Percentiles rank a stretch among this genome's conserved stretches.
These are phyloP conservation scores for Aphidius ervi DNA, from an alignment of 1,140 invertebrate genomes.

Conservation along the genomic window DNA sequence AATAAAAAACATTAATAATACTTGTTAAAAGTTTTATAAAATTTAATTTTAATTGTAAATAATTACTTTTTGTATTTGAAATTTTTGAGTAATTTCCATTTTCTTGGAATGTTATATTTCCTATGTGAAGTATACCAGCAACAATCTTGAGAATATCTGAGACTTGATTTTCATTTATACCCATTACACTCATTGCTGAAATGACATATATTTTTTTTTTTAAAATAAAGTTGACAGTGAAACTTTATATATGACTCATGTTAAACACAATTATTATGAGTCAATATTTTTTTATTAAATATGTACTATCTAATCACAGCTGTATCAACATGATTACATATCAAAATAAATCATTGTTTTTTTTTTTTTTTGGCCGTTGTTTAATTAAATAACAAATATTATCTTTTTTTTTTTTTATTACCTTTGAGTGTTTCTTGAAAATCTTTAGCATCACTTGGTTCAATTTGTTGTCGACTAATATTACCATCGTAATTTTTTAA, in stretches of 20 bases:
- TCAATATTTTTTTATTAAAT: no score
- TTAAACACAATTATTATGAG: background rate
- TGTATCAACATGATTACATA: background rate
- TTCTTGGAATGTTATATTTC: slow-evolving; percentile 65
- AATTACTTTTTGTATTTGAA: slow-evolving; percentile 59
- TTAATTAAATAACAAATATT: background rate
- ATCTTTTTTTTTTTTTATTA: slow-evolving; percentile 29
- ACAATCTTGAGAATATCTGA: slow-evolving; percentile 62
- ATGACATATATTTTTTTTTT: slow-evolving; percentile 20
- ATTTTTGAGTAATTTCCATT: slow-evolving; percentile 65
- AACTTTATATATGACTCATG: background rate
- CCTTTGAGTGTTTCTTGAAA: slow-evolving; percentile 67
- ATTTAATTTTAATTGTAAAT: slow-evolving; percentile 9
- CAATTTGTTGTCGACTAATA: background rate
- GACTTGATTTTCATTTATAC: slow-evolving; percentile 57
- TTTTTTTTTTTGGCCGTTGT: background rate
- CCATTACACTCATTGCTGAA: slow-evolving; percentile 68
- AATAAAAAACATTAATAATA: slow-evolving; percentile 6
- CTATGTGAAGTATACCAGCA: slow-evolving; percentile 67
- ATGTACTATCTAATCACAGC: no score
- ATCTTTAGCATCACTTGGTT: slow-evolving; percentile 61
- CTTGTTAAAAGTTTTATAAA: slow-evolving; percentile 3
- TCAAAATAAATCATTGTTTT: background rate
- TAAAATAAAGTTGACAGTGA: background rate
- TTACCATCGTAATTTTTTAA: slow-evolving; percentile 60